A percentile compares a stretch with the other conserved stretches of the same genome.
Evolutionary conservation across 37 sponge, comb jelly and placozoan species (phyloP).

Genomic region (Oscarella lobularis): DNA sequence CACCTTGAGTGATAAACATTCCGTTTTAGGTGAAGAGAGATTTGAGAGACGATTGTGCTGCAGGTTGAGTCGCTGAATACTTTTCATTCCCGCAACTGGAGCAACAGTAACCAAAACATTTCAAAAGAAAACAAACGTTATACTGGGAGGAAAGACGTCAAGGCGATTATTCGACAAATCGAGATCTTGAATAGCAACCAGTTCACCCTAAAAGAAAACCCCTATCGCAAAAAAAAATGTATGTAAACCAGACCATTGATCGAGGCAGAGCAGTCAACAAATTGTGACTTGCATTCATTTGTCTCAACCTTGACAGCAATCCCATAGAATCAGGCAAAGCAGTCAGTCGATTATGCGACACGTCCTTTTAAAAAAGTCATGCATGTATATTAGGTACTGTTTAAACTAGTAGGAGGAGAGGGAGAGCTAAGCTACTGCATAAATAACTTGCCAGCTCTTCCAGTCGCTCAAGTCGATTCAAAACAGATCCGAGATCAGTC

Average conservation of each 20-base stretch:
- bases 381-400: background rate
- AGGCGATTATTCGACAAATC: constrained; percentile 27
- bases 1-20: constrained; percentile 22
- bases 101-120: too few species aligned
- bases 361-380: constrained; percentile 11
- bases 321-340: constrained; percentile 29
- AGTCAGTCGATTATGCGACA: constrained; percentile 50
- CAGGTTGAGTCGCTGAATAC: constrained; percentile 18
- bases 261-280: constrained; percentile 23
- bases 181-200: background rate
- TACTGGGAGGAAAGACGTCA: constrained; percentile 24
- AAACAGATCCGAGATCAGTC: constrained; percentile 13
- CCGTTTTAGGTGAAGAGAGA: constrained; percentile 10
- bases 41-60: constrained; percentile 21
- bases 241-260: background rate
- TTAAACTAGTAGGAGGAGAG: too few species aligned
- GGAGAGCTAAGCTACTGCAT: too few species aligned
- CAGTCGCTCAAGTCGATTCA: constrained; percentile 15
- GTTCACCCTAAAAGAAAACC: too few species aligned
- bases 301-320: constrained; percentile 5
- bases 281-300: constrained; percentile 25
- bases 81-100: constrained; percentile 10
- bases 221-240: background rate
- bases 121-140: too few species aligned
- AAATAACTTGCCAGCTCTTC: constrained; percentile 38